Base-by-base conservation (phyloP, 1,140 invertebrate species). In the Paraescarpia echinospica region DNA sequence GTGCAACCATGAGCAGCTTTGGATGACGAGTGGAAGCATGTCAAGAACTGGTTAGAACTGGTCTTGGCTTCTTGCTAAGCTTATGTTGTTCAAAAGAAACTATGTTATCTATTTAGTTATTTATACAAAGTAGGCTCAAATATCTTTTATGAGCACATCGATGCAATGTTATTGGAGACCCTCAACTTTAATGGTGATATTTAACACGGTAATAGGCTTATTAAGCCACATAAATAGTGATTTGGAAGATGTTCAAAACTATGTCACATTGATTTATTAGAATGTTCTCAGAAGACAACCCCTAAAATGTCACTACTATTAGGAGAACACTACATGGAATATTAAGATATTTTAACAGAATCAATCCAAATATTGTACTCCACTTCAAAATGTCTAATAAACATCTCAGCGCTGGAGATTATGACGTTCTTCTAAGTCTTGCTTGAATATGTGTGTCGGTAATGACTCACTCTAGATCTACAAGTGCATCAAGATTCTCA, bases 401-500 rank as follows among this genome's bases (percentile, higher is more conserved):
- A 77, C 14, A 77, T 77, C 59, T 77, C 8, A 77, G 22, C 2
- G 59, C 48, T 51, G 48, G 48, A 51, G 8, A 8, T 18, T 51
- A 77, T 27, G 22, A 77, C 59, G 22, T 4, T 77, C 12, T 35
- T 35, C 48, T 22, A 34, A 35, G 31, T n/a, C 35, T 12, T 35
- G 48, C 41, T 41, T 51, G n/a, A 27, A 92, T 9, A 4, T 77
- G 12, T 41, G 41, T 41, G 12, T 1, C 41, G 41, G 12, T 35
- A 33, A 41, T 41, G 92, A 97, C 98, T 97, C 97, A 99, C 98
- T 99, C 97, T 90, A 99, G 96, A 97, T 99, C 99, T 1, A 98
- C 97, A 18, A 99, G 97, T 34, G 97, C 95, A 94, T 98, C 97
- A 33, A 99, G 96, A 96, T 98, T 98, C 96, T 99, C 98, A 94